Base-by-base conservation (phyloP, 2,888 invertebrate species). In the Rhorus exstirpatorius region DNA sequence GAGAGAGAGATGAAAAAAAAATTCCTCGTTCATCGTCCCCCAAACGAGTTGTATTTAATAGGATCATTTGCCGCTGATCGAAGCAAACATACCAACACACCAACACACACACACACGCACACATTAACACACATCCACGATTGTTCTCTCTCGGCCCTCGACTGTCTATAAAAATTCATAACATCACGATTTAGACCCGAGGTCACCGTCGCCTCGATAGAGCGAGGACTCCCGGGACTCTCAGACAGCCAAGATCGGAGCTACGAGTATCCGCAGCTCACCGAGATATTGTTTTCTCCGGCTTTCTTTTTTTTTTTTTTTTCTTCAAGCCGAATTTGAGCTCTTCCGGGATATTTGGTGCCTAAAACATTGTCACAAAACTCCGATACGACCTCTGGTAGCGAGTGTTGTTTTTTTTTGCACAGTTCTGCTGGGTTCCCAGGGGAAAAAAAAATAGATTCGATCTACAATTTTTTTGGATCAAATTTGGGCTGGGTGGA, bases 1-100 rank as follows among this genome's bases (percentile, higher is more conserved):
- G 24, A 21, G 14, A 82, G 71, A 65, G 71, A 44, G 60, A 68
- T 58, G 63, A 81, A 84, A 74, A 77, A 77, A 74, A 35, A 60
- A 60, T 82, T 26, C 21, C 51, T 70, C 67, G 53, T 51, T 61
- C 74, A 51, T 55, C 74, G 71, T 35, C 65, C 38, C 51, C 44
- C n/a, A 79, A 79, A 68, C 41, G 41, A 60, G 31, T 67, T 26
- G 51, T 51, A 63, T 74, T n/a, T 38, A 67, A 79, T 67, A 65
- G 58, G 51, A 67, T n/a, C 46, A 24, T 65, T 77, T 68, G 61
- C 26, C 71, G 53, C 68, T 65, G 60, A 70, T 58, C 46, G 58
- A 19, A 41, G 12, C 72, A 8, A 53, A 24, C 68, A 24, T 53
- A 41, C 26, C n/a, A 12, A 44, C 63, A 63, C 44, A 24, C 14